Evolutionary conservation across 2,888 invertebrate genomes (phyloP).

Genomic region (Leptopilina myrica): DNA sequence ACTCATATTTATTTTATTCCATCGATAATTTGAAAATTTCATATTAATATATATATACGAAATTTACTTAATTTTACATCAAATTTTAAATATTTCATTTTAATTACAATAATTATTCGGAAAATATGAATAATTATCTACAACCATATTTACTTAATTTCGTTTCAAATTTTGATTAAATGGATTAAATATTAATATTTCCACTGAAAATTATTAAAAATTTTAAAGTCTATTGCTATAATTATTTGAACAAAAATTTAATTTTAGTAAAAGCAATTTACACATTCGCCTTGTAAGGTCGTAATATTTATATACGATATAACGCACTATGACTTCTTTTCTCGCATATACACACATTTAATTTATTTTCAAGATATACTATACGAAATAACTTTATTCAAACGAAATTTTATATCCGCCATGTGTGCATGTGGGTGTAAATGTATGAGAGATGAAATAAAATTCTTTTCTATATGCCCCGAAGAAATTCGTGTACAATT

Average conservation of each 20-base stretch:
- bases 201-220: too few relatives aligned
- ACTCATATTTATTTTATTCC: too few relatives aligned
- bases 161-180: too few relatives aligned
- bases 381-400: not conserved
- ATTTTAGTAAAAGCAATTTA: not conserved
- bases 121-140: too few relatives aligned
- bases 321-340: not conserved
- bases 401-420: not conserved
- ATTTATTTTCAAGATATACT: not conserved
- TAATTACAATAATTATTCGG: too few relatives aligned
- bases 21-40: too few relatives aligned
- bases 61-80: too few relatives aligned
- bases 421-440: not conserved
- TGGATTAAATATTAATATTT: too few relatives aligned
- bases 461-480: not conserved
- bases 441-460: not conserved
- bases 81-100: too few relatives aligned
- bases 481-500: conserved; percentile 3
- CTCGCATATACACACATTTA: not conserved
- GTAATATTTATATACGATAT: not conserved
- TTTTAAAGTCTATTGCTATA: too few relatives aligned
- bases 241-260: not conserved
- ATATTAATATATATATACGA: too few relatives aligned
- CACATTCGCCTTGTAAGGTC: not conserved
- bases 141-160: too few relatives aligned